Percentiles rank a stretch among this genome's conserved stretches.
These are phyloP conservation scores for Rissa tridactyla DNA, from an alignment of 2,113 vertebrate genomes.

Conservation along the genomic window DNA sequence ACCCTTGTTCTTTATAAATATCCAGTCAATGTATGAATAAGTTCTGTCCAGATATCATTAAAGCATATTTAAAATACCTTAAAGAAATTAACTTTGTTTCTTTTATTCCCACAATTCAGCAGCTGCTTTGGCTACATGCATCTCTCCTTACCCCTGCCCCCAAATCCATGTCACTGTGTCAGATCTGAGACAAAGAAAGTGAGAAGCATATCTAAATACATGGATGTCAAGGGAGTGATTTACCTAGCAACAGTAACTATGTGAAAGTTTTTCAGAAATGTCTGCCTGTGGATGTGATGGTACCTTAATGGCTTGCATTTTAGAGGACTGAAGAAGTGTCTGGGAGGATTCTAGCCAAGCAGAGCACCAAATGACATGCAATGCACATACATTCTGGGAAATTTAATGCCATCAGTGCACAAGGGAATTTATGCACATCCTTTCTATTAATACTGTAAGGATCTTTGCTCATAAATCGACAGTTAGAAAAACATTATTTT, in stretches of 20 bases:
- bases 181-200: constrained; percentile 45
- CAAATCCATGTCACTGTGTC: not conserved
- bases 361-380: not conserved
- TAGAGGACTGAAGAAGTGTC: not conserved
- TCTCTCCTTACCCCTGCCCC: not conserved
- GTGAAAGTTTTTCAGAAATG: constrained; percentile 36
- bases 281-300: not conserved
- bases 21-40: not conserved
- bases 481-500: not conserved
- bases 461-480: not conserved
- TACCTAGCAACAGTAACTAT: constrained; percentile 67
- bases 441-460: not conserved
- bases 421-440: not conserved
- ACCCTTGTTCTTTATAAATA: not conserved
- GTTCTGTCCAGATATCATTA: not conserved
- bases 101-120: not conserved
- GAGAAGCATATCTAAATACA: constrained; percentile 27
- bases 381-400: not conserved
- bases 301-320: constrained; percentile 28
- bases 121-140: not conserved
- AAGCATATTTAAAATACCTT: not conserved
- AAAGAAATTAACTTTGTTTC: not conserved
- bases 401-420: not conserved
- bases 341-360: not conserved
- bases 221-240: constrained; percentile 45